Evolutionary conservation across 1,140 invertebrate species (phyloP), one percentile per base, ranked within the genome.

Genomic region (Hycleus cichorii): DNA sequence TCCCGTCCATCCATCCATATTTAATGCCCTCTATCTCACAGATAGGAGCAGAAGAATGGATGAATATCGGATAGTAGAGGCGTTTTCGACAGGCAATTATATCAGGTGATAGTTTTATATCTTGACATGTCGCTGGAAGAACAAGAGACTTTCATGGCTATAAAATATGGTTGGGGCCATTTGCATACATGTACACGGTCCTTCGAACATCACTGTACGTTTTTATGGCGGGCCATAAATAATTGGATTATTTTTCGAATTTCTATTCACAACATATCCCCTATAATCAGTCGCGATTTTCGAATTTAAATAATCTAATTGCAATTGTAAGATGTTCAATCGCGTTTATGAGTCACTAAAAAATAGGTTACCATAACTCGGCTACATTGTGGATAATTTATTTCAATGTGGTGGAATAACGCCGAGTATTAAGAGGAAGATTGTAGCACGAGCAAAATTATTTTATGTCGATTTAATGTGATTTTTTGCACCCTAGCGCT

Each of bases 101-200:
- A 63, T 65, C 58, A 61, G 58, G 64, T 65, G 64, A 65, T 65
- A 65, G 64, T 65, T 65, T 65, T 65, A 65, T 65, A 65, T 51
- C 59, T 49, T 65, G 64, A 65, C 64, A 60, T 64, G 53, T 61
- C 59, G 58, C 61, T 64, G 54, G 60, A 43, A 51, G 57, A 63
- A 63, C 64, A 65, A 65, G 53, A 53, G 46, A 40, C 60, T 58
- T 9, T 42, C 5, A 10, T 42, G 57, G 24, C 48, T 59, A 57
- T 65, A 65, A 65, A 65, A 60, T 58, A 56, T 52, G 44, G 43
- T 39, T 8, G 11, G 48, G 50, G 46, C 50, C 58, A 65, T 65
- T 65, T 65, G 61, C 64, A 65, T 65, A 63, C 56, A 40, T 49
- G 46, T 39, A n/a, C 12, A 60, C 43, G 56, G 48, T 32, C 48